phyloP scores from a whole-genome alignment of 2,888 invertebrate genomes.

The Philaethria dido region DNA sequence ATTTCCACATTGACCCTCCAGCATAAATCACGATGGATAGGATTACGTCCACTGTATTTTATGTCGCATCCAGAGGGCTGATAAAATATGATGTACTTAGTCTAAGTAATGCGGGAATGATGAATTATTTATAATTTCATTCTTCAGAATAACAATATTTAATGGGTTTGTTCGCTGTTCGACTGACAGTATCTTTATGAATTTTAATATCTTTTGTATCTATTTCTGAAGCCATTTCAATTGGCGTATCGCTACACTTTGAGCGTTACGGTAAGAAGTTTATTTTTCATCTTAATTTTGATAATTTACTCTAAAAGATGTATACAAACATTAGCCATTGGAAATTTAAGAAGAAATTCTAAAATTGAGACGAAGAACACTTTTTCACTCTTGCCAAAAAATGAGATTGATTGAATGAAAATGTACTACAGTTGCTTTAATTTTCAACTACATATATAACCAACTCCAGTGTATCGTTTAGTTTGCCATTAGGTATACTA shows the following conservation, averaged over 20 bases:
- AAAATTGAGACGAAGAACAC: no score
- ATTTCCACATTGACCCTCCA: conserved; percentile 76
- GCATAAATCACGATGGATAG: conserved; percentile 81
- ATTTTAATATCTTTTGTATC: conserved; percentile 17
- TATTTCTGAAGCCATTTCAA: conserved; percentile 14
- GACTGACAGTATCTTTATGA: conserved; percentile 19
- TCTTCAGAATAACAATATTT: conserved; percentile 65
- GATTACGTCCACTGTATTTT: conserved; percentile 80
- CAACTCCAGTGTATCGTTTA: background rate
- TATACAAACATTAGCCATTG: background rate
- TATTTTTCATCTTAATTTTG: background rate
- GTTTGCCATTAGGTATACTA: conserved; percentile 18
- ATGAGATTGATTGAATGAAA: background rate
- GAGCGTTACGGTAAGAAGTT: background rate
- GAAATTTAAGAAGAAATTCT: background rate
- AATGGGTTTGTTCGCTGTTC: conserved; percentile 41
- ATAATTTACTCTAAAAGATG: background rate
- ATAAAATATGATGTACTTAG: conserved; percentile 80
- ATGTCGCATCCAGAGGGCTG: conserved; percentile 75
- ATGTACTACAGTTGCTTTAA: background rate
- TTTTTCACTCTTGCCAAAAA: no score
- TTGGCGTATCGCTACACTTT: conserved; percentile 11
- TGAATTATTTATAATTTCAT: conserved; percentile 79
- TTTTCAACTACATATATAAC: background rate
- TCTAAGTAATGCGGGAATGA: conserved; percentile 77